phyloP scores from a whole-genome alignment of 2,888 invertebrate species.

The Smittia sp. region DNA sequence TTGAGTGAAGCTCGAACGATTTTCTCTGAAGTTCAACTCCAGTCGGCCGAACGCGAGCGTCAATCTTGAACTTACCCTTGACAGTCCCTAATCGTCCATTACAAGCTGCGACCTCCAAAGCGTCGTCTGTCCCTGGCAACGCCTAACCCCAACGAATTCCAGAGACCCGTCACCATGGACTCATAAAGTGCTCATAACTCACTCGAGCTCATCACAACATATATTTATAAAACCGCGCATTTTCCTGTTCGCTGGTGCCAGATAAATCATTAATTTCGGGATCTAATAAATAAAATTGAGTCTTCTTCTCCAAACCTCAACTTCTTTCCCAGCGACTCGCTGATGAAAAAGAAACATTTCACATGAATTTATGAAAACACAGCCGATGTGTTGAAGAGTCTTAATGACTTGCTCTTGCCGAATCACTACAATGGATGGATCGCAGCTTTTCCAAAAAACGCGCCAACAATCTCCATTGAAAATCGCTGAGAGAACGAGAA shows the following conservation, averaged over 20 bases:
- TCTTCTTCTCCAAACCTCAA: background rate
- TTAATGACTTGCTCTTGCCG: background rate
- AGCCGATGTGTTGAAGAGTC: background rate
- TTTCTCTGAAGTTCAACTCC: no score
- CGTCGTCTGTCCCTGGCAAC: background rate
- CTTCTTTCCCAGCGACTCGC: background rate
- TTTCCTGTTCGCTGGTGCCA: background rate
- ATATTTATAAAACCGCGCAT: background rate
- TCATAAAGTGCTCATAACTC: background rate
- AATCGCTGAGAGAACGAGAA: background rate
- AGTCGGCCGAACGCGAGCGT: no score
- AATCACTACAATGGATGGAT: no score
- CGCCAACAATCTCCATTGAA: no score
- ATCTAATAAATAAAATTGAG: constrained; percentile 3
- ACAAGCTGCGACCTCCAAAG: background rate
- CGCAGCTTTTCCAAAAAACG: no score
- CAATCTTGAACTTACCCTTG: no score
- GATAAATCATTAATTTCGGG: constrained; percentile 8
- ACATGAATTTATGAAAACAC: constrained; percentile 4
- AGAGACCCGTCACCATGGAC: background rate
- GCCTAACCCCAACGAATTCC: background rate
- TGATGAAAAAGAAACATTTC: constrained; percentile 3
- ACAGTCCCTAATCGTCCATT: no score
- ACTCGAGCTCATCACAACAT: background rate
- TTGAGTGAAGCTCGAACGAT: no score